Conservation (phyloP, 2,888 invertebrate species). For the Pseudeuparius sepicola region DNA sequence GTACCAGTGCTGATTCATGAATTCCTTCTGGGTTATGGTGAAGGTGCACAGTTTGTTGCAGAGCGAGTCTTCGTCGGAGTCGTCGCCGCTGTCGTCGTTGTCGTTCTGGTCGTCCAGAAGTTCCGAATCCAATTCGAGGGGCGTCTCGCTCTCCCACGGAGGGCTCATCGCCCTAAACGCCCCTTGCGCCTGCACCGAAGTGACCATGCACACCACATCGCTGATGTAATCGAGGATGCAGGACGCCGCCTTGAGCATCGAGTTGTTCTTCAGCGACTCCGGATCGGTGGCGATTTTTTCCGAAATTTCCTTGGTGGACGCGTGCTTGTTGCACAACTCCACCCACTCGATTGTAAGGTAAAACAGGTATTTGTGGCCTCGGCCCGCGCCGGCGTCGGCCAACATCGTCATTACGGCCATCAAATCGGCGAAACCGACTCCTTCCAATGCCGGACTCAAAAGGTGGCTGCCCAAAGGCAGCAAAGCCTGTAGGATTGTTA, state of each 20-base stretch:
- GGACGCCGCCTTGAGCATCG: constrained; percentile 66
- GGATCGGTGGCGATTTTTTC: constrained; percentile 45
- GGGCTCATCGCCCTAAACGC: constrained; percentile 47
- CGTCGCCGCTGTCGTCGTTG: constrained; percentile 90
- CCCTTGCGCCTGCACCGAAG: constrained; percentile 22
- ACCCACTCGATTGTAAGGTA: constrained; percentile 74
- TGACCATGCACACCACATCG: constrained; percentile 56
- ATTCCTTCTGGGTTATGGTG: constrained; percentile 86
- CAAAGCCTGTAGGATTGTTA: constrained; percentile 59
- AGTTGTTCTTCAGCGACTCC: constrained; percentile 39
- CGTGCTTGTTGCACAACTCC: constrained; percentile 54
- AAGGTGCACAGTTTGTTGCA: constrained; percentile 92
- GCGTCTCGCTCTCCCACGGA: constrained; percentile 72
- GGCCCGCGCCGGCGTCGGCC: constrained; percentile 74
- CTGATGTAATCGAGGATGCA: constrained; percentile 77
- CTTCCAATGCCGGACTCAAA: constrained; percentile 52
- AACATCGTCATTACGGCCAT: constrained; percentile 71
- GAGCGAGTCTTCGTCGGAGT: constrained; percentile 86
- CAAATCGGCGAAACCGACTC: constrained; percentile 67
- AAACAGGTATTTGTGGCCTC: constrained; percentile 66
- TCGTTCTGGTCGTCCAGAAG: constrained; percentile 76
- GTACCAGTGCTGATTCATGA: constrained; percentile 98
- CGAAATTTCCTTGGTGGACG: constrained; percentile 46
- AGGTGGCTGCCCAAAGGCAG: constrained; percentile 62
- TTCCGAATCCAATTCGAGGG: constrained; percentile 68